phyloP scores from a whole-genome alignment of 2,797 vertebrate species.

The Emys orbicularis region DNA sequence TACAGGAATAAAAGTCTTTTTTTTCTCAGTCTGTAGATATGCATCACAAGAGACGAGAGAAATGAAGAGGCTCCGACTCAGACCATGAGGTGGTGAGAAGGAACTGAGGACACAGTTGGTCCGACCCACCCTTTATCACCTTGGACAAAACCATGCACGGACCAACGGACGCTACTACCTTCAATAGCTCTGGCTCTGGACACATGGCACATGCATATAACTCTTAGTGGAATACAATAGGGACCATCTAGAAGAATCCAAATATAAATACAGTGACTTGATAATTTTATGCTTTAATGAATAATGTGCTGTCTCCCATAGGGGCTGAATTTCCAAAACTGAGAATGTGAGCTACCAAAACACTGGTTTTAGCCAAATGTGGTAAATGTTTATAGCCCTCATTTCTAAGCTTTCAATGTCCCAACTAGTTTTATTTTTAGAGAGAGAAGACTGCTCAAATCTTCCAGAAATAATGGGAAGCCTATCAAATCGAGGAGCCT shows the following conservation, averaged over 20 bases:
- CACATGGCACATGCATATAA: no score
- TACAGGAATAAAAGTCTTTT: no score
- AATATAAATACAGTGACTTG: not conserved
- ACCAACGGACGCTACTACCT: no score
- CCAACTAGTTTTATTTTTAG: not conserved
- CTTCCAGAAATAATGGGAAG: not conserved
- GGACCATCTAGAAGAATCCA: not conserved
- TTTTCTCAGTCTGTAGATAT: no score
- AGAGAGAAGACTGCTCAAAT: not conserved
- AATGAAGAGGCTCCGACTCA: no score
- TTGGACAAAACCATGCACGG: no score
- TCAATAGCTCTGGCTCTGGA: no score
- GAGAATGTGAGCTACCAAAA: not conserved
- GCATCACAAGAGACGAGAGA: no score
- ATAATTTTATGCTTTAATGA: conserved; percentile 5
- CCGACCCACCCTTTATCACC: no score
- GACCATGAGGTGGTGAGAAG: no score
- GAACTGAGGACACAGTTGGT: no score
- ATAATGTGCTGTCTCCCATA: not conserved
- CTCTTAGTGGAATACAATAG: no score
- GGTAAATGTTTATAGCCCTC: not conserved
- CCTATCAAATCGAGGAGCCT: not conserved
- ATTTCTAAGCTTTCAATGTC: not conserved
- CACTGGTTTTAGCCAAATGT: not conserved
- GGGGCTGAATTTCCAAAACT: not conserved